These are phyloP conservation scores for Isotomurus palustris DNA, from an alignment of 2,888 invertebrate species.

Conservation along the genomic window DNA sequence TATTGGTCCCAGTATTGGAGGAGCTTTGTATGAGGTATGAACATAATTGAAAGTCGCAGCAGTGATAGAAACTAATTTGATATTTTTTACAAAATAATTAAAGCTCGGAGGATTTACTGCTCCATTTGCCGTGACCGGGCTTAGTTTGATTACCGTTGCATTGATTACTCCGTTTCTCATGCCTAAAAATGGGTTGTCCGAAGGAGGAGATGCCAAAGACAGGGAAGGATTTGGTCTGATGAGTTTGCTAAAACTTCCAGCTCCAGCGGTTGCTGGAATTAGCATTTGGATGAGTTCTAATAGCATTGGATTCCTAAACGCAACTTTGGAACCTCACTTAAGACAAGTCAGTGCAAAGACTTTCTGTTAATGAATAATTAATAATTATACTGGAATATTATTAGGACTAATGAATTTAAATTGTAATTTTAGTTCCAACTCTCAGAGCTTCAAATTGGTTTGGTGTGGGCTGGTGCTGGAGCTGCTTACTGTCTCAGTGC, in stretches of 20 bases:
- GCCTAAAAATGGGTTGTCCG: constrained; percentile 54
- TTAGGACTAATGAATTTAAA: background rate
- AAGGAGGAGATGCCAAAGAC: constrained; percentile 23
- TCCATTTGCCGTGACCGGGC: constrained; percentile 51
- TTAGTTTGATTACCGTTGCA: constrained; percentile 48
- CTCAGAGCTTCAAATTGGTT: constrained; percentile 15
- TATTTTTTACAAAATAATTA: constrained; percentile 13
- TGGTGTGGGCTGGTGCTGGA: constrained; percentile 56
- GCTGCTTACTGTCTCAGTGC: constrained; percentile 73
- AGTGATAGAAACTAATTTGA: background rate
- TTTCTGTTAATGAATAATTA: background rate
- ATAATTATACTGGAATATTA: background rate
- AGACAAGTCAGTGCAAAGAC: constrained; percentile 47
- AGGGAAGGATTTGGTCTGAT: constrained; percentile 24
- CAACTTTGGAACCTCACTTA: constrained; percentile 57
- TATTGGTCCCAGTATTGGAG: constrained; percentile 61
- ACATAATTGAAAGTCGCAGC: background rate
- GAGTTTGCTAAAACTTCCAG: constrained; percentile 59
- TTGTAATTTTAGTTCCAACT: constrained; percentile 25
- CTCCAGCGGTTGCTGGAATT: constrained; percentile 47
- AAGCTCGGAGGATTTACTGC: constrained; percentile 57
- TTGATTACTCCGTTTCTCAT: constrained; percentile 48
- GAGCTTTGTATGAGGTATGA: constrained; percentile 66
- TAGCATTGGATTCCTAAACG: constrained; percentile 55
- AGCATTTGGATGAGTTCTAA: constrained; percentile 50